Base-by-base conservation (phyloP, 2,888 invertebrate species). In the Marasmarcha lunaedactyla region DNA sequence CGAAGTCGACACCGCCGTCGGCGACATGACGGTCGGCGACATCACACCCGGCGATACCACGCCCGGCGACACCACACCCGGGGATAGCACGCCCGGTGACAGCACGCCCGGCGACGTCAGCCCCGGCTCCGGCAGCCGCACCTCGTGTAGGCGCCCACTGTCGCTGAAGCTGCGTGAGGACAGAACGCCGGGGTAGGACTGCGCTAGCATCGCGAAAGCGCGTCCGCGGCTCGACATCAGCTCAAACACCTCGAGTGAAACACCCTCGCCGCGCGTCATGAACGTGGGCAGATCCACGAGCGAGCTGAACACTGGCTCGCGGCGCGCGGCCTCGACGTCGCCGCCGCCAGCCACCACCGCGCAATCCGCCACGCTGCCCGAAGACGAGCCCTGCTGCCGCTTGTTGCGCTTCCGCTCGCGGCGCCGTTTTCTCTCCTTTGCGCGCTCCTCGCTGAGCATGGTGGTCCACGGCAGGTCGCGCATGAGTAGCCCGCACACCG, bases 251-350 rank as follows among this genome's bases (percentile, higher is more conserved):
- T 93, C 93, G 4, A 90, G 64, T 0, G 92, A 91, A 1, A 93
- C 89, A 42, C 89, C 90, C 63, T 92, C 92, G 0, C 90, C 90
- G 46, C 90, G 89, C 36, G 88, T 88, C 48, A 94, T 88, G 58
- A 89, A 95, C 0, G 95, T 95, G 1, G 95, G 95, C 42, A 95
- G 73, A 57, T 91, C 92, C 9, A 95, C 90, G 51, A 94, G 81
- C n/a, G 94, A 94, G 54, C 89, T 90, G 57, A 89, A 91, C 37
- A 88, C 78, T 35, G 90, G 85, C 36, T 59, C 62, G 2, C 76
- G 64, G 2, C 67, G 62, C 2, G 73, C 72, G 42, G 85, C 42
- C 71, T 76, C 58, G 63, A 85, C 50, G 46, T 70, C 51, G 46
- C 47, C 55, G 33, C 60, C 42, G 1, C 87, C 87, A 0, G 90